phyloP scores from a whole-genome alignment of 2,888 invertebrate species.

The Dasysyrphus tricinctus region DNA sequence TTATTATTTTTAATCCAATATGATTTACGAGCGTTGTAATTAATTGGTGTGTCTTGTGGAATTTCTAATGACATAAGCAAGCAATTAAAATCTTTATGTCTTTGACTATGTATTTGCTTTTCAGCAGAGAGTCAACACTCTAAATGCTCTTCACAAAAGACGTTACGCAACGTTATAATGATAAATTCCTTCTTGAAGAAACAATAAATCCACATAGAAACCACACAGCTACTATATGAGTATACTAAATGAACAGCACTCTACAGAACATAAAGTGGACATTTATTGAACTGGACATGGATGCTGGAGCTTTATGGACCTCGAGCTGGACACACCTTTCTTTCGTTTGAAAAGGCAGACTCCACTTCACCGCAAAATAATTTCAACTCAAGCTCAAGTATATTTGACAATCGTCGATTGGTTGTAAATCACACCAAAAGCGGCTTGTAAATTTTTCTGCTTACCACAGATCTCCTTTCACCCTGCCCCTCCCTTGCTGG shows the following conservation, averaged over 20 bases:
- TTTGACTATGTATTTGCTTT: neutral
- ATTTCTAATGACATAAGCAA: conserved; percentile 59
- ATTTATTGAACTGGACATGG: neutral
- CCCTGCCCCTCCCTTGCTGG: neutral
- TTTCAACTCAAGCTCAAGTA: conserved; percentile 32
- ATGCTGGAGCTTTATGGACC: neutral
- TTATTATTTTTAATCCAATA: conserved; percentile 23
- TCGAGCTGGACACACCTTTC: conserved; percentile 16
- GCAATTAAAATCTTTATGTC: conserved; percentile 57
- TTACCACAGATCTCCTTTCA: no score
- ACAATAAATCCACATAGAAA: conserved; percentile 44
- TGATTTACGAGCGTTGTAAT: conserved; percentile 69
- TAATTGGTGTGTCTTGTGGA: conserved; percentile 70
- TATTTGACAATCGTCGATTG: conserved; percentile 71
- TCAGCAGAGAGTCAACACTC: neutral
- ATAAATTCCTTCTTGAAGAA: conserved; percentile 13
- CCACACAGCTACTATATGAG: neutral
- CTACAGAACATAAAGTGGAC: conserved; percentile 17
- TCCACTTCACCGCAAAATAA: conserved; percentile 13
- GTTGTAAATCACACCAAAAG: conserved; percentile 63
- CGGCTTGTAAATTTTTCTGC: conserved; percentile 25
- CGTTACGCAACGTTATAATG: conserved; percentile 51
- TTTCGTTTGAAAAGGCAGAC: neutral
- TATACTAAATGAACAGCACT: conserved; percentile 29
- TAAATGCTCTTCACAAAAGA: conserved; percentile 39